phyloP scores from a whole-genome alignment of 2,113 vertebrate species.

The Gobius niger region DNA sequence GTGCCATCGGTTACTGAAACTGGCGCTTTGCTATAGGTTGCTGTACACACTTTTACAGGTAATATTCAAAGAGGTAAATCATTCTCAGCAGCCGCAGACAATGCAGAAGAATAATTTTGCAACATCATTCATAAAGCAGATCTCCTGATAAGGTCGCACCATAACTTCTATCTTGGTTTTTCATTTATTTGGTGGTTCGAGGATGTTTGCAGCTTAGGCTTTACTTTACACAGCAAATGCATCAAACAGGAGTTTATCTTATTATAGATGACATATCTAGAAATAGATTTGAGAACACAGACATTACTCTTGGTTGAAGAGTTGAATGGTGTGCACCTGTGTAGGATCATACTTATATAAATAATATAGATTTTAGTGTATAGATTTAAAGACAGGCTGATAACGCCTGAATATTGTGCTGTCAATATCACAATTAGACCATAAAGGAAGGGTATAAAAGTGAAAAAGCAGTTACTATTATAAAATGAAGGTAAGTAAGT shows the following conservation, averaged over 20 bases:
- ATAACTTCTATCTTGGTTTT: constrained; percentile 43
- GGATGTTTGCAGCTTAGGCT: constrained; percentile 39
- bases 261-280: constrained; percentile 17
- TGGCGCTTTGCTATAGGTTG: constrained; percentile 62
- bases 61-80: constrained; percentile 59
- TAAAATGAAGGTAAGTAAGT: too few relatives aligned
- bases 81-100: constrained; percentile 56
- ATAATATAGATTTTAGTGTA: too few relatives aligned
- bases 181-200: constrained; percentile 44
- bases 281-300: constrained; percentile 23
- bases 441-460: too few relatives aligned
- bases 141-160: constrained; percentile 27
- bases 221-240: constrained; percentile 40
- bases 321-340: constrained; percentile 16
- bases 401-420: too few relatives aligned
- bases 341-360: background rate
- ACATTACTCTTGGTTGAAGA: constrained; percentile 25
- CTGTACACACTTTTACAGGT: constrained; percentile 49
- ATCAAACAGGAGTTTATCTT: constrained; percentile 40
- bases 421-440: too few relatives aligned
- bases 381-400: too few relatives aligned
- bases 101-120: constrained; percentile 45
- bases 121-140: constrained; percentile 48
- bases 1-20: constrained; percentile 69
- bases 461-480: too few relatives aligned